phyloP scores from a whole-genome alignment of 2,113 vertebrate species.

The Cheilinus undulatus region DNA sequence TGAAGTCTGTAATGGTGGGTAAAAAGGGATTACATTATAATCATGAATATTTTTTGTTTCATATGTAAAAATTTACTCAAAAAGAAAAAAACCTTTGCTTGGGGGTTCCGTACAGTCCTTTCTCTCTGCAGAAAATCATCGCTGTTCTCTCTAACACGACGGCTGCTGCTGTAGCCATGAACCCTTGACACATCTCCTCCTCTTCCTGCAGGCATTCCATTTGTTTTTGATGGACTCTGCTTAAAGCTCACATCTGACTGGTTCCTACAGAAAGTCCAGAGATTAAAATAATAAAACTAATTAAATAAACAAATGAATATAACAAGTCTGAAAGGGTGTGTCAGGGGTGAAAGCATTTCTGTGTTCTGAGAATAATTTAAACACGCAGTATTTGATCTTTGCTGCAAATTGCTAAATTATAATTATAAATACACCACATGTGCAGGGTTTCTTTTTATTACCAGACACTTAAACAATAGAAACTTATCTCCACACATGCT shows the following conservation, averaged over 20 bases:
- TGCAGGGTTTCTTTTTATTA: too few relatives aligned
- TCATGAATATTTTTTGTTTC: not conserved
- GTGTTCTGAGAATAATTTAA: too few relatives aligned
- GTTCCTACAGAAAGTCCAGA: slow-evolving; percentile 53
- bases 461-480: too few relatives aligned
- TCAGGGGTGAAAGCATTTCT: too few relatives aligned
- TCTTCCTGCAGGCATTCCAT: slow-evolving; percentile 14
- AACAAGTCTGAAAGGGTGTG: not conserved
- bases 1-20: slow-evolving; percentile 43
- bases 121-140: slow-evolving; percentile 23
- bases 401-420: too few relatives aligned
- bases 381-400: too few relatives aligned
- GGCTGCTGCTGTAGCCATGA: slow-evolving; percentile 52
- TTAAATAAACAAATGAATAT: too few relatives aligned
- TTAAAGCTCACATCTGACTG: slow-evolving; percentile 32
- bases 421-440: too few relatives aligned
- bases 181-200: slow-evolving; percentile 22
- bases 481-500: too few relatives aligned
- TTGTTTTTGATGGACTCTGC: slow-evolving; percentile 28
- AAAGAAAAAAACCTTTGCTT: slow-evolving; percentile 57
- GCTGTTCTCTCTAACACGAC: slow-evolving; percentile 31
- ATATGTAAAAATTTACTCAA: not conserved
- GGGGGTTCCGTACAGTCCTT: slow-evolving; percentile 15
- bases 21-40: not conserved
- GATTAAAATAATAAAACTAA: not conserved